These are phyloP conservation scores for Nomada hirtipes DNA, from an alignment of 2,888 invertebrate species.

Conservation along the genomic window DNA sequence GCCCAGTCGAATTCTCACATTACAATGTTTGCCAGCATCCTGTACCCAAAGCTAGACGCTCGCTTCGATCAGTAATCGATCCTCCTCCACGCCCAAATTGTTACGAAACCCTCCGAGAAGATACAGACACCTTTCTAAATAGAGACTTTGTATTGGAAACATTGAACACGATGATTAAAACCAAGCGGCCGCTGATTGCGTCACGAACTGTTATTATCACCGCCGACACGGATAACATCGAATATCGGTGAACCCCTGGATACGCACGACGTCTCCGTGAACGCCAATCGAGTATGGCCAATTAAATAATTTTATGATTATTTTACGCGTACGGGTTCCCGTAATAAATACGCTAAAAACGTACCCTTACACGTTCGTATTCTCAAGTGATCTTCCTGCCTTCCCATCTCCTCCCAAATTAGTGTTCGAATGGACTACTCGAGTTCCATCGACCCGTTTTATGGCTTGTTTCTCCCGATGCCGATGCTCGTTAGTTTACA, in stretches of 20 bases:
- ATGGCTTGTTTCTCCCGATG: constrained; percentile 38
- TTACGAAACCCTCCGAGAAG: constrained; percentile 62
- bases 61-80: constrained; percentile 58
- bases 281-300: constrained; percentile 17
- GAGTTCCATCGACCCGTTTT: constrained; percentile 49
- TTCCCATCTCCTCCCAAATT: neutral
- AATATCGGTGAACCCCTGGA: neutral
- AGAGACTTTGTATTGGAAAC: constrained; percentile 55
- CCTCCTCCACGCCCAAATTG: constrained; percentile 62
- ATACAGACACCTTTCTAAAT: constrained; percentile 50
- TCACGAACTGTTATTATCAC: constrained; percentile 50
- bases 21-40: neutral
- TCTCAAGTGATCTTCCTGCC: neutral
- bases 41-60: constrained; percentile 37
- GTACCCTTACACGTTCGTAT: neutral
- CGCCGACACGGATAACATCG: constrained; percentile 26
- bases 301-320: constrained; percentile 66
- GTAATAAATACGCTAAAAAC: constrained; percentile 62
- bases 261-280: neutral
- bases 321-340: constrained; percentile 44
- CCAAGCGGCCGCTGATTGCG: constrained; percentile 28
- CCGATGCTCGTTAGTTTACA: constrained; percentile 33
- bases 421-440: constrained; percentile 25
- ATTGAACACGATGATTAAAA: constrained; percentile 48
- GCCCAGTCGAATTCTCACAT: constrained; percentile 25